Evolutionary conservation across 2,113 vertebrate species (phyloP).

Genomic region (Bos indicus): DNA sequence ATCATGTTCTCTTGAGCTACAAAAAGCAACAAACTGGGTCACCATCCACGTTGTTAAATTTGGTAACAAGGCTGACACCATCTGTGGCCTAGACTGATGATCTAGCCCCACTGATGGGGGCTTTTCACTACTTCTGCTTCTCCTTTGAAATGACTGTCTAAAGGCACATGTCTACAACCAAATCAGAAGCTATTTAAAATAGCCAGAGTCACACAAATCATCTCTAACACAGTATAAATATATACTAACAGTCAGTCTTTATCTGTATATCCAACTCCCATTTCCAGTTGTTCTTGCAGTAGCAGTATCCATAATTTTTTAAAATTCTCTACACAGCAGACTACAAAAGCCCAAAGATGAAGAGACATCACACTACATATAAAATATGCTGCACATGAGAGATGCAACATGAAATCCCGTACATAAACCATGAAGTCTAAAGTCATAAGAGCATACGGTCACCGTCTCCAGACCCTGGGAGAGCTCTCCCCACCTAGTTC

Average conservation of each 20-base stretch:
- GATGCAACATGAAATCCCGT: neutral
- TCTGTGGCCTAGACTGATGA: constrained; percentile 41
- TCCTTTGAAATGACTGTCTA: neutral
- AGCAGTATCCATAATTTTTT: neutral
- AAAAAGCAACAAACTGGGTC: constrained; percentile 42
- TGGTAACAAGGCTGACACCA: constrained; percentile 56
- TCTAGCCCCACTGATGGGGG: constrained; percentile 3
- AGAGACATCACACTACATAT: neutral
- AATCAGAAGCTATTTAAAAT: constrained; percentile 22
- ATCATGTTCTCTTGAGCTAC: constrained; percentile 63
- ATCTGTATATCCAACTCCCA: neutral
- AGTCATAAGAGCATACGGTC: neutral
- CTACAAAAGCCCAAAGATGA: neutral
- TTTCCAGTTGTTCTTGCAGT: neutral
- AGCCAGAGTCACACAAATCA: neutral
- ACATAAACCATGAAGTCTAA: neutral
- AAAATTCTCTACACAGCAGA: constrained; percentile 43
- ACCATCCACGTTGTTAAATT: constrained; percentile 43
- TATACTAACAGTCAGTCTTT: neutral
- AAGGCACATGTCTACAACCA: neutral
- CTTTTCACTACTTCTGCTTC: neutral
- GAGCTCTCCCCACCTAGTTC: neutral
- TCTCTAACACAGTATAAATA: neutral
- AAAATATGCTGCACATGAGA: neutral
- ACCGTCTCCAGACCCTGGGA: neutral